Percentiles rank a stretch among this genome's conserved stretches.
These are phyloP conservation scores for Anhinga anhinga DNA, from an alignment of 2,113 vertebrate genomes.

Conservation along the genomic window DNA sequence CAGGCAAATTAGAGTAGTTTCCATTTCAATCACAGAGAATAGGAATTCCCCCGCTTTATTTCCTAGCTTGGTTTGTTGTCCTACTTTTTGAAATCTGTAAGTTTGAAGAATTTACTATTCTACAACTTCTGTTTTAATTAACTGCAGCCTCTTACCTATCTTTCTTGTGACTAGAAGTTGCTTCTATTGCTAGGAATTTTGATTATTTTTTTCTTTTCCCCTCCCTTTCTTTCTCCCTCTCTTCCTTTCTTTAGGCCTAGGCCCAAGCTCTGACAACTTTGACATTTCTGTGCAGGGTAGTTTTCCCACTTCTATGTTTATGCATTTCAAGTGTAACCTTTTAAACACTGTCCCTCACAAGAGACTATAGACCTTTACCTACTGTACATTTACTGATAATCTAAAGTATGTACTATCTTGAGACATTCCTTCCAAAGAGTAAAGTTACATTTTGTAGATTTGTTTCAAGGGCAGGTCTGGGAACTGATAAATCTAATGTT, in stretches of 20 bases:
- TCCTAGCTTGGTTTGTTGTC: background rate
- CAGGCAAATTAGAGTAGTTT: background rate
- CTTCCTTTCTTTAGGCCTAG: background rate
- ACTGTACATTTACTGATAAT: slow-evolving; percentile 28
- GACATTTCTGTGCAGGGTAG: background rate
- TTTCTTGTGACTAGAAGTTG: background rate
- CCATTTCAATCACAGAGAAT: background rate
- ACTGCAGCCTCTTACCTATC: background rate
- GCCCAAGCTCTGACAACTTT: background rate
- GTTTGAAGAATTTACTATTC: background rate
- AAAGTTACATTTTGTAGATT: slow-evolving; percentile 33
- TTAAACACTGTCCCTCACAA: background rate
- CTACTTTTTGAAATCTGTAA: background rate
- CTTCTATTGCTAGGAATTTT: background rate
- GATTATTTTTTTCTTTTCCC: background rate
- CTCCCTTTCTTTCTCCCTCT: too few species aligned
- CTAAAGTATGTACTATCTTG: slow-evolving; percentile 64
- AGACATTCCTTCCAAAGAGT: slow-evolving; percentile 54
- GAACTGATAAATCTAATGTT: slow-evolving; percentile 56
- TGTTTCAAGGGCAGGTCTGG: slow-evolving; percentile 64
- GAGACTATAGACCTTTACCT: background rate
- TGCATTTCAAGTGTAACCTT: background rate
- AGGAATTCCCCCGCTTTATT: background rate
- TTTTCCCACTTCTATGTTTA: background rate
- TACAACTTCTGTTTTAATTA: background rate